Conservation (phyloP, 2,113 vertebrate genomes). For the Gopherus flavomarginatus region DNA sequence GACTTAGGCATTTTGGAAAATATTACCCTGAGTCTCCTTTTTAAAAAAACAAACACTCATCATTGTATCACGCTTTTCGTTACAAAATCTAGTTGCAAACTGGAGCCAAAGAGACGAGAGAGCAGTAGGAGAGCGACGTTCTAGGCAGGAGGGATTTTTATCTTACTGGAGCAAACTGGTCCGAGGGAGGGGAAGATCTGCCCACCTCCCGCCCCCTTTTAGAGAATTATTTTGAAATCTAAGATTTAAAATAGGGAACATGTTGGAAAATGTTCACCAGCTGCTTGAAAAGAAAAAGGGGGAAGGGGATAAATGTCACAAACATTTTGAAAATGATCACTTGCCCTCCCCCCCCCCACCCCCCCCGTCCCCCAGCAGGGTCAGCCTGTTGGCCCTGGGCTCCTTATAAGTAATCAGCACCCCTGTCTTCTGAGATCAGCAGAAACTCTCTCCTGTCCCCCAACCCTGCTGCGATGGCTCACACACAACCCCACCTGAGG, state of each 20-base stretch:
- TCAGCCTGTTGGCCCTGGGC: too few relatives aligned
- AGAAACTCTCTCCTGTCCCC: not conserved
- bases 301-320: too few relatives aligned
- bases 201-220: not conserved
- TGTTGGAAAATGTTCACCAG: not conserved
- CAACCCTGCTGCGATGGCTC: not conserved
- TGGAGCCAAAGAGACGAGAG: not conserved
- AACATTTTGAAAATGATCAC: too few relatives aligned
- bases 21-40: not conserved
- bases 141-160: not conserved
- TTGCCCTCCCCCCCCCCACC: too few relatives aligned
- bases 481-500: accelerated
- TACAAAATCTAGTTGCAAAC: not conserved
- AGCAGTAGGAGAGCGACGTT: not conserved
- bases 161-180: not conserved
- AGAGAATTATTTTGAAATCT: not conserved
- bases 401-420: too few relatives aligned
- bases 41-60: not conserved
- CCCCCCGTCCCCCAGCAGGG: too few relatives aligned
- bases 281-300: too few relatives aligned
- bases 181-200: too few relatives aligned
- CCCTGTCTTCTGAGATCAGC: too few relatives aligned
- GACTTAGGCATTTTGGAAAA: not conserved
- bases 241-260: not conserved
- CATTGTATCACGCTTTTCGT: not conserved